Conservation (phyloP, 2,113 vertebrate species). For the Pteronura brasiliensis region DNA sequence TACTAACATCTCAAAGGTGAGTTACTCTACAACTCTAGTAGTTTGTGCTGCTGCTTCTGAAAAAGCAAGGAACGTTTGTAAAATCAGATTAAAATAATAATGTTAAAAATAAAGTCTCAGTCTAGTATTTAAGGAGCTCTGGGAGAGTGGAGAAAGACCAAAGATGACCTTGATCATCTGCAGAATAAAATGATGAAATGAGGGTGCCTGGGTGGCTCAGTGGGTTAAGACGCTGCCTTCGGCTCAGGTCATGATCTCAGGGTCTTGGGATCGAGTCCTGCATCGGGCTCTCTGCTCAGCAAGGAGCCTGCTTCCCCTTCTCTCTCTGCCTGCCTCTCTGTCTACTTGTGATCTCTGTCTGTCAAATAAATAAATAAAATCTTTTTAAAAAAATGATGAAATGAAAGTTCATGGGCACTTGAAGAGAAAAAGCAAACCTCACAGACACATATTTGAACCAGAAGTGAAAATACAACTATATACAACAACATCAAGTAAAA, state of each 20-base stretch:
- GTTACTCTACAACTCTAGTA: neutral
- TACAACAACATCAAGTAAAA: neutral
- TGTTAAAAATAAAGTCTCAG: neutral
- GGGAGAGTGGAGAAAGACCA: neutral
- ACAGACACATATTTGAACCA: neutral
- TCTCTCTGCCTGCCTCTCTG: too few relatives aligned
- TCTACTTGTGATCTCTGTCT: too few relatives aligned
- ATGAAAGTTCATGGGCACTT: neutral
- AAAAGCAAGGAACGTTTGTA: slow-evolving; percentile 8
- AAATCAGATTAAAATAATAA: neutral
- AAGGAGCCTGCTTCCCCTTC: too few relatives aligned
- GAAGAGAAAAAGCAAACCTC: neutral
- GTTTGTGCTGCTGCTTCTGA: neutral
- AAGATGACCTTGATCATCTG: neutral
- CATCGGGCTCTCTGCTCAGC: too few relatives aligned
- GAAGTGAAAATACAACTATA: neutral
- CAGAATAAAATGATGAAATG: neutral
- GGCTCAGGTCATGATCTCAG: too few relatives aligned
- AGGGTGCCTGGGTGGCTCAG: too few relatives aligned
- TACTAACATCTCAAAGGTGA: neutral
- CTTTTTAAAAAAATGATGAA: neutral
- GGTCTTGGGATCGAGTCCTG: too few relatives aligned
- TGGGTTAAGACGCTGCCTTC: too few relatives aligned
- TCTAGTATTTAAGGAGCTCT: neutral
- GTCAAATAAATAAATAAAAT: too few relatives aligned